Evolutionary conservation across 35 echinoderm and acorn worm species (phyloP), one percentile per base, ranked within the genome.

Genomic region (Heliocidaris erythrogramma): DNA sequence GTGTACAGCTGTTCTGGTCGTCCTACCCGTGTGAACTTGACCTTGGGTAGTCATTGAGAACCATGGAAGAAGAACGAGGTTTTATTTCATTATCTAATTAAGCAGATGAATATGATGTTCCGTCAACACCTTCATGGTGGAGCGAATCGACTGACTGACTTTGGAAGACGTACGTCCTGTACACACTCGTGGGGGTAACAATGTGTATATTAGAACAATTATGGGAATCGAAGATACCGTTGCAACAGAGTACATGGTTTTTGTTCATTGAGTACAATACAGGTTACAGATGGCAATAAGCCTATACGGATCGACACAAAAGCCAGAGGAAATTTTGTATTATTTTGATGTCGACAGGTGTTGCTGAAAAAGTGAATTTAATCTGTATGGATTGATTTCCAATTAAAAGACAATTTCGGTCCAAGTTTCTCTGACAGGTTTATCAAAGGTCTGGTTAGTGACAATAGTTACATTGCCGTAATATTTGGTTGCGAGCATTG

Each of bases 1-100:
- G 27, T 13, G 17, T 24, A 78, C 65, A 78, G 65, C 65, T 78
- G 65, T 78, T 24, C 65, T 7, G 21, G 27, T 18, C 65, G 18
- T 78, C 65, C 65, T 78, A 24, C 65, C 14, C 27, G 18, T 24
- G 65, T 78, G 65, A 78, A 78, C 65, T 78, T 78, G 65, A 78
- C 65, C 65, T 27, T 78, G 65, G 27, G 65, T 5, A 29, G 65
- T 78, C 7, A 78, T 78, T 78, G 65, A 27, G 21, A 78, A 78
- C 27, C 65, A 78, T 7, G 65, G 65, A 24, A 27, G 65, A 78
- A 78, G 21, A 78, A 27, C 65, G 65, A 78, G 65, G 21, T 78
- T 78, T 78, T 78, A 24, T 78, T 78, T 78, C 21, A n/a, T 78
- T 78, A 78, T 78, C 65, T 78, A 78, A 78, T 78, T 78, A 78